Conservation (phyloP, 2,888 invertebrate species). For the Cerastoderma edule region DNA sequence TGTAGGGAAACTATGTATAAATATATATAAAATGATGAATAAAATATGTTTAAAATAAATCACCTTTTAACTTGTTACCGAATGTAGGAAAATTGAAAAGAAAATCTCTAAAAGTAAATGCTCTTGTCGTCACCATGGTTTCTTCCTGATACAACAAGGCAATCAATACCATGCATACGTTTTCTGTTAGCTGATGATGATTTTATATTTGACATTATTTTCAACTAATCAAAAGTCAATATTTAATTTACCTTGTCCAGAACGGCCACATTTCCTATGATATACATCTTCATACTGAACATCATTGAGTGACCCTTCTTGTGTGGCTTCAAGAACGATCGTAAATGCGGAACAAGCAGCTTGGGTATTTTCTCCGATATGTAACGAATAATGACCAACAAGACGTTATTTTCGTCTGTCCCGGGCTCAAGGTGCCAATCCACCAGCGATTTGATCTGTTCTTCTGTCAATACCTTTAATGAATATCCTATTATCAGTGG, state of each 20-base stretch:
- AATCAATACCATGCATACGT: too few species aligned
- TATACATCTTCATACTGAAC: constrained; percentile 16
- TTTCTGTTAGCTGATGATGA: too few species aligned
- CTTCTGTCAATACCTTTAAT: constrained; percentile 25
- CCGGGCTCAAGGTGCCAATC: constrained; percentile 14
- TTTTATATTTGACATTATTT: background rate
- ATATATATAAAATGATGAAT: too few species aligned
- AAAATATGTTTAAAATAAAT: too few species aligned
- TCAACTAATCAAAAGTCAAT: background rate
- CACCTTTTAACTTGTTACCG: too few species aligned
- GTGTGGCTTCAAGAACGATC: constrained; percentile 9
- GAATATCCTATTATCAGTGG: too few species aligned
- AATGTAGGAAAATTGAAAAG: too few species aligned
- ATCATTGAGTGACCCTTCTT: background rate
- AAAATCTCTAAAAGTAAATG: too few species aligned
- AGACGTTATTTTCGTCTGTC: background rate
- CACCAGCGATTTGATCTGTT: constrained; percentile 20
- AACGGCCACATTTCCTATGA: constrained; percentile 14
- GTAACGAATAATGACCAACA: constrained; percentile 21
- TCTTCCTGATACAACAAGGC: too few species aligned
- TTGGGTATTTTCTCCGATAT: constrained; percentile 28
- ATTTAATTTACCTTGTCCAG: constrained; percentile 9
- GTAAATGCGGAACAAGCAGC: background rate
- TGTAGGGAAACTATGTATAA: too few species aligned
- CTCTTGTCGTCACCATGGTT: too few species aligned